Percentiles rank a stretch among this genome's conserved stretches.
phyloP scores from a whole-genome alignment of 2,888 invertebrate species.

The Mimumesa dahlbomi region DNA sequence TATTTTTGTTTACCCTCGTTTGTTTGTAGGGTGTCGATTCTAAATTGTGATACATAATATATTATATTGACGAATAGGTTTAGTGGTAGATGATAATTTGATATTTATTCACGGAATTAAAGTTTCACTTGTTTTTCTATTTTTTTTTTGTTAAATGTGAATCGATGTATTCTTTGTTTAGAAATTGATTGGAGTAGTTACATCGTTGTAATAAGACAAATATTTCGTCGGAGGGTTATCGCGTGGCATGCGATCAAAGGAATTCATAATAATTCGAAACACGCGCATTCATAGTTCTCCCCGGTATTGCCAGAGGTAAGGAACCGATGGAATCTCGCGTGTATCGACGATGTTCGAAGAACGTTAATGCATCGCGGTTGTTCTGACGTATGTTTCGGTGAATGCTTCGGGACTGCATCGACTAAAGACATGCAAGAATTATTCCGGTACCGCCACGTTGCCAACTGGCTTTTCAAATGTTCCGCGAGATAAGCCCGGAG shows the following conservation, averaged over 20 bases:
- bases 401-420: slow-evolving; percentile 32
- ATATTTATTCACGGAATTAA: too few relatives aligned
- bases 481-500: slow-evolving; percentile 53
- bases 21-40: too few relatives aligned
- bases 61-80: too few relatives aligned
- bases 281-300: slow-evolving; percentile 30
- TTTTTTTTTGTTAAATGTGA: too few relatives aligned
- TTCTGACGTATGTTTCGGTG: slow-evolving; percentile 30
- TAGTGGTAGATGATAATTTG: too few relatives aligned
- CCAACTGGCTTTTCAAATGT: slow-evolving; percentile 50
- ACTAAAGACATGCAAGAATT: slow-evolving; percentile 57
- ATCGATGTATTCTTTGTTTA: too few relatives aligned
- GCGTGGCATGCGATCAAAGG: slow-evolving; percentile 27
- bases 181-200: too few relatives aligned
- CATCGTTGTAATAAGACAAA: slow-evolving; percentile 27
- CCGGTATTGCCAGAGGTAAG: slow-evolving; percentile 22
- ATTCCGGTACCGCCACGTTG: slow-evolving; percentile 42
- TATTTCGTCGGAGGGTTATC: slow-evolving; percentile 37
- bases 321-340: slow-evolving; percentile 44
- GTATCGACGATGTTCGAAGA: slow-evolving; percentile 33
- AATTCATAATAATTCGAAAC: slow-evolving; percentile 40
- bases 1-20: too few relatives aligned
- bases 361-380: slow-evolving; percentile 46
- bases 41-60: too few relatives aligned
- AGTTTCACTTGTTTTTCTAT: too few relatives aligned